Base-by-base conservation (phyloP, 2,113 vertebrate genomes). In the Rhodinocichla rosea region DNA sequence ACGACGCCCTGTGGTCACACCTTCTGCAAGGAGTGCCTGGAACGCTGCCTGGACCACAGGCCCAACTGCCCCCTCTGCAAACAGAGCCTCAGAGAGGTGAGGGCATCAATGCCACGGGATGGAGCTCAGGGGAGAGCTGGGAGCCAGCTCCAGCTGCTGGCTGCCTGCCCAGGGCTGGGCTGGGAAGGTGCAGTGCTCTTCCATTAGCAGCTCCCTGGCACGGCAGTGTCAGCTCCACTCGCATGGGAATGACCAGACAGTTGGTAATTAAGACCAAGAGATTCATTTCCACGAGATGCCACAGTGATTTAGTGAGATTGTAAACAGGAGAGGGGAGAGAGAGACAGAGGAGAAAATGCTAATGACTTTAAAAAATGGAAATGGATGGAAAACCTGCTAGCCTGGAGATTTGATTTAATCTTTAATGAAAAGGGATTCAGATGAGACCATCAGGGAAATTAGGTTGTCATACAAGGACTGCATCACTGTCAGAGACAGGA, bases 41-140 rank as follows among this genome's bases (percentile, higher is more conserved):
- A 99, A 49, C 98, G 99, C 91, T 99, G 98, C 96, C 97, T 99
- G 91, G 99, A 99, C 97, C 99, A 99, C 96, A 98, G 98, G 71
- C 98, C 99, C 32, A 98, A 97, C 96, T 99, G 99, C 86, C 99
- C 99, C 12, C 98, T 99, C 92, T 99, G 99, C 97, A 99, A 99
- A 70, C 98, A 99, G 94, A 98, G 98, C n/a, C 97, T 99, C 65
- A 98, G 98, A 89, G 98, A 99, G 98, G 99, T 98, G 95, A 93
- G 94, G 50, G 15, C 24, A 6, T 0, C 4, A 4, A 3, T 42
- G 11, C 77, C 1, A 0, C 0, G 6, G 49, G 40, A 63, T 35
- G 76, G 76, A 76, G 68, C 42, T 14, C 0, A 0, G 9, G 50
- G 63, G 64, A 73, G 53, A 33, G 39, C 28, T 2, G 32, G 33